Base-by-base conservation (phyloP, 2,113 vertebrate species). In the Saiga tatarica region DNA sequence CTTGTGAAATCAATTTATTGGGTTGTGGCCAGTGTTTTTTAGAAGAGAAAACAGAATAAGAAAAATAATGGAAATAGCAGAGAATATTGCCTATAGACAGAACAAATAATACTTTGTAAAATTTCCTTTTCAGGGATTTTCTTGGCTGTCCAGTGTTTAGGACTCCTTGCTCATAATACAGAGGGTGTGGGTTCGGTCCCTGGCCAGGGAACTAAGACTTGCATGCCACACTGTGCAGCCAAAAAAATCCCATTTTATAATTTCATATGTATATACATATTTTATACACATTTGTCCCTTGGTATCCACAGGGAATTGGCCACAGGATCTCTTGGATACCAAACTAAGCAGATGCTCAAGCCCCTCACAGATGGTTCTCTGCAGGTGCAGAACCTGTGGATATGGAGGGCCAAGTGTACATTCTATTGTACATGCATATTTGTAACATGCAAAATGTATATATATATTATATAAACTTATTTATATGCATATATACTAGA, bases 1-100 rank as follows among this genome's bases (percentile, higher is more conserved):
- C 47, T 92, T 90, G 52, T 96, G 53, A 89, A 93, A 96, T 97
- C 86, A 96, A 36, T 78, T 83, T 91, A 83, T 53, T 81, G 47
- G 36, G 19, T 82, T 93, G 59, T 89, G 82, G 91, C 86, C 33
- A 91, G 50, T 16, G 36, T 95, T 94, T 95, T 91, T 94, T 42
- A 96, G 89, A 93, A 89, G 67, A 50, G 28, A 13, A 97, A 92
- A 74, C 52, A 87, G n/a, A 55, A 87, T 1, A n/a, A 13, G 6
- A 57, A 55, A 93, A 95, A 33, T 76, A 53, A 26, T 36, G 4
- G 60, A 97, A 92, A 76, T 57, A 74, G 16, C 9, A 78, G 50
- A 93, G 8, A 87, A 47, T 93, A 86, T 55, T 78, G 23, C 15
- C 19, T 21, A 74, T 25, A 74, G 23, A 62, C 30, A 64, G 10